Conservation (phyloP, 1,140 invertebrate species). For the Periplaneta americana region DNA sequence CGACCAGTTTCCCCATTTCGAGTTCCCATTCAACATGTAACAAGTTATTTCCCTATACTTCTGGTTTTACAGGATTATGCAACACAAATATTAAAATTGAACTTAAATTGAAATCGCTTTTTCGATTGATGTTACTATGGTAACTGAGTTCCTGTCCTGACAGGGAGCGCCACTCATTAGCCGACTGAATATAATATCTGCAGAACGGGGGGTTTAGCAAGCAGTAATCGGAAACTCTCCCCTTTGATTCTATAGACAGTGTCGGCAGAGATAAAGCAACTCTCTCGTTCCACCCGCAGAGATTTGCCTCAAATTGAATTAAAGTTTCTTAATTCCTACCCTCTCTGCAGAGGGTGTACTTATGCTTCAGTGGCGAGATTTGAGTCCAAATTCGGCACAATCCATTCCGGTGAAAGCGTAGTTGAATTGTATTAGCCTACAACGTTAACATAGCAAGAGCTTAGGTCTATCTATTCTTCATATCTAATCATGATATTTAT, state of each 20-base stretch:
- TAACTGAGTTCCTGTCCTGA: neutral
- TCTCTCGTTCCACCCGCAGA: neutral
- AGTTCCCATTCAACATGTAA: neutral
- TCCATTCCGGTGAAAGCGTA: too few species aligned
- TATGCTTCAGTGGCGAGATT: neutral
- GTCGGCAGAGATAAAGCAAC: neutral
- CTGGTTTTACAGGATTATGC: too few species aligned
- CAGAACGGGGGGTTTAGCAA: too few species aligned
- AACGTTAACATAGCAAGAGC: too few species aligned
- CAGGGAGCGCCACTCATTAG: neutral
- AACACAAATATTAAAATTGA: neutral
- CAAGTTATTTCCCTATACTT: too few species aligned
- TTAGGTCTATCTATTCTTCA: too few species aligned
- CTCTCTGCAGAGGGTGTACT: neutral
- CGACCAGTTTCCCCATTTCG: neutral
- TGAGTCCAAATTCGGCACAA: too few species aligned
- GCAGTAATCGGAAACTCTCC: neutral
- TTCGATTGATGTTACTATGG: neutral
- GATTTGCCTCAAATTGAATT: neutral
- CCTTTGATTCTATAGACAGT: too few species aligned
- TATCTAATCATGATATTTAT: too few species aligned
- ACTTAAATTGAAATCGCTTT: neutral
- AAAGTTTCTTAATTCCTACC: neutral
- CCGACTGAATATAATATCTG: neutral
- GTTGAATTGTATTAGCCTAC: too few species aligned